Evolutionary conservation across 2,797 vertebrate genomes (phyloP).

Genomic region (Novumbra hubbsi): DNA sequence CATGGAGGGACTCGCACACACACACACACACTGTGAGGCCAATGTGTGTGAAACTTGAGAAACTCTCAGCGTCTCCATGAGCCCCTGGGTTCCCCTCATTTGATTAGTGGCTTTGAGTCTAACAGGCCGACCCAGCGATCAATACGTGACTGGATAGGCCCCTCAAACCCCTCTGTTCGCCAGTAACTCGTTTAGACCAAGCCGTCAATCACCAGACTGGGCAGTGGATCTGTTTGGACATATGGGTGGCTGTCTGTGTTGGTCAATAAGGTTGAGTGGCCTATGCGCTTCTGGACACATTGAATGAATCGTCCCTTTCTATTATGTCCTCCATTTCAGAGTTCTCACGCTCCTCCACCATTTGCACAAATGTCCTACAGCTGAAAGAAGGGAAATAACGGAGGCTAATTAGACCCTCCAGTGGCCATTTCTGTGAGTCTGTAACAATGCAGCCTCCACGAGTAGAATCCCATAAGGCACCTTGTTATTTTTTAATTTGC

Average conservation of each 20-base stretch:
- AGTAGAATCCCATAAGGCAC: too few species aligned
- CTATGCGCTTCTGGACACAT: background rate
- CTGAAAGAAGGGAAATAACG: too few species aligned
- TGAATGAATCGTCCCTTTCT: too few species aligned
- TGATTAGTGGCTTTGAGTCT: constrained; percentile 67
- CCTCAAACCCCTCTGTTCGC: constrained; percentile 29
- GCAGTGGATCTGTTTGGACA: background rate
- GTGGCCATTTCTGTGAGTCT: too few species aligned
- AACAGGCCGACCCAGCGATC: constrained; percentile 41
- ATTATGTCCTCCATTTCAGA: too few species aligned
- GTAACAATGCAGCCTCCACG: too few species aligned
- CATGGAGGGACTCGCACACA: constrained; percentile 17
- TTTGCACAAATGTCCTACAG: too few species aligned
- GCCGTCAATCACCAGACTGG: constrained; percentile 62
- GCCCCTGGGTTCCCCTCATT: constrained; percentile 56
- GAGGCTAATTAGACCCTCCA: too few species aligned
- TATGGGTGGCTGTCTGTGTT: background rate
- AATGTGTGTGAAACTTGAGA: constrained; percentile 58
- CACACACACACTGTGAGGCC: constrained; percentile 25
- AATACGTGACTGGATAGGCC: constrained; percentile 57
- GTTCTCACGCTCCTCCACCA: too few species aligned
- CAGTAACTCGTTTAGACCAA: constrained; percentile 54
- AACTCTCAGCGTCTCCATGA: constrained; percentile 58
- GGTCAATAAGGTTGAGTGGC: background rate
- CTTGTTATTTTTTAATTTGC: too few species aligned